These are phyloP conservation scores for Pelecanus crispus DNA, from an alignment of 2,113 vertebrate genomes.

Conservation along the genomic window DNA sequence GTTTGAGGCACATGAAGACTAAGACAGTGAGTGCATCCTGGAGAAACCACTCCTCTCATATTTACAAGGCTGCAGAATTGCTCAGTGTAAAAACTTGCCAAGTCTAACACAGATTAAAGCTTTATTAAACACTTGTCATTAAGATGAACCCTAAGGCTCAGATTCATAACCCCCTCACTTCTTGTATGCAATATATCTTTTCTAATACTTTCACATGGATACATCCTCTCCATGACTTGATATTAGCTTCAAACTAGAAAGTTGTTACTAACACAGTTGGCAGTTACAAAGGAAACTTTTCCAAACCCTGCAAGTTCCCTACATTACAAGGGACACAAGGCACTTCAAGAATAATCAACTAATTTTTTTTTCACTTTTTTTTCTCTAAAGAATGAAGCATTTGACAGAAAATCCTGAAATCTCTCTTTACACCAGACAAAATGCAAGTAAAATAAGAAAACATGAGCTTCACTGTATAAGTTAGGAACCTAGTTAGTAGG, in stretches of 20 bases:
- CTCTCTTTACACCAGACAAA: neutral
- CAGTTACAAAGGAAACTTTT: neutral
- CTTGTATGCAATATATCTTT: neutral
- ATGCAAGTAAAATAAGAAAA: neutral
- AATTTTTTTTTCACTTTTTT: neutral
- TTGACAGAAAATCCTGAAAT: neutral
- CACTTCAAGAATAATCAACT: neutral
- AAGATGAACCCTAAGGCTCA: neutral
- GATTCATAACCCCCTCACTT: neutral
- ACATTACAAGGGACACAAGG: neutral
- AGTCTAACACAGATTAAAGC: neutral
- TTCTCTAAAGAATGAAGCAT: neutral
- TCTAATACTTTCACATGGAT: neutral
- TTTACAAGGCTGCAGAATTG: neutral
- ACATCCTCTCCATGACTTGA: neutral
- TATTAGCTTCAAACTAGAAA: neutral
- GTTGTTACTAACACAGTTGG: neutral
- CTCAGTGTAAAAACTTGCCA: neutral
- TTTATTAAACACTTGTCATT: neutral
- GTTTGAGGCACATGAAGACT: neutral
- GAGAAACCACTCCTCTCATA: rapidly evolving
- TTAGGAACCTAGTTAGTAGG: neutral
- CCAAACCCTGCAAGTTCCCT: neutral
- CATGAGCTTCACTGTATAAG: neutral
- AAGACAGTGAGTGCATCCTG: rapidly evolving